A percentile compares a stretch with the other conserved stretches of the same genome.
Conservation (phyloP, 2,113 vertebrate species). For the Danionella cerebrum region DNA sequence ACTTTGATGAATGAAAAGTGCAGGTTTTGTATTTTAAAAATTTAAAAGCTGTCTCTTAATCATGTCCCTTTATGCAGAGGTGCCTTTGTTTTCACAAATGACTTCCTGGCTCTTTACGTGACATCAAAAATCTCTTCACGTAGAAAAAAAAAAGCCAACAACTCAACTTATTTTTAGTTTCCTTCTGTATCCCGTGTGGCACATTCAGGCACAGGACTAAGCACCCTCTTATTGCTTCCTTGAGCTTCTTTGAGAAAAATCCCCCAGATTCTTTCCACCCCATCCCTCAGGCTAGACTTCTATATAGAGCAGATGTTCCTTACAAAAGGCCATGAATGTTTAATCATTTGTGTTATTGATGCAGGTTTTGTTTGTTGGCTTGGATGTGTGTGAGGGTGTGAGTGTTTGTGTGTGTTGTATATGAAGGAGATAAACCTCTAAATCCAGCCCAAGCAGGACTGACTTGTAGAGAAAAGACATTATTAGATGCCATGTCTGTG, state of each 20-base stretch:
- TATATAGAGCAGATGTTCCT: conserved; percentile 69
- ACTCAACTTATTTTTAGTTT: background rate
- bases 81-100: background rate
- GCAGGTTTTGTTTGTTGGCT: conserved; percentile 65
- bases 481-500: conserved; percentile 28
- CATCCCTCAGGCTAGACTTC: conserved; percentile 66
- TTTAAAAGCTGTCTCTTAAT: too few species aligned
- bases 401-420: conserved; percentile 24
- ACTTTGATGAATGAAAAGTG: too few species aligned
- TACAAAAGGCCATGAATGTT: conserved; percentile 76
- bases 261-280: conserved; percentile 62
- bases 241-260: conserved; percentile 62
- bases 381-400: conserved; percentile 13
- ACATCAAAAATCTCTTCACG: background rate
- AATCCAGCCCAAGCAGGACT: conserved; percentile 16
- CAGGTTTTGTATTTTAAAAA: too few species aligned
- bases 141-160: background rate
- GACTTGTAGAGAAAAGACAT: conserved; percentile 21
- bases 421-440: conserved; percentile 28
- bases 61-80: too few species aligned
- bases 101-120: background rate
- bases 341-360: conserved; percentile 83
- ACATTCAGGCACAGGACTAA: conserved; percentile 26
- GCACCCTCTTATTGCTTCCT: conserved; percentile 63
- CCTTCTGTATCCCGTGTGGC: conserved; percentile 21